These are phyloP conservation scores for Sciurus carolinensis DNA, from an alignment of 2,797 vertebrate genomes.

Conservation along the genomic window DNA sequence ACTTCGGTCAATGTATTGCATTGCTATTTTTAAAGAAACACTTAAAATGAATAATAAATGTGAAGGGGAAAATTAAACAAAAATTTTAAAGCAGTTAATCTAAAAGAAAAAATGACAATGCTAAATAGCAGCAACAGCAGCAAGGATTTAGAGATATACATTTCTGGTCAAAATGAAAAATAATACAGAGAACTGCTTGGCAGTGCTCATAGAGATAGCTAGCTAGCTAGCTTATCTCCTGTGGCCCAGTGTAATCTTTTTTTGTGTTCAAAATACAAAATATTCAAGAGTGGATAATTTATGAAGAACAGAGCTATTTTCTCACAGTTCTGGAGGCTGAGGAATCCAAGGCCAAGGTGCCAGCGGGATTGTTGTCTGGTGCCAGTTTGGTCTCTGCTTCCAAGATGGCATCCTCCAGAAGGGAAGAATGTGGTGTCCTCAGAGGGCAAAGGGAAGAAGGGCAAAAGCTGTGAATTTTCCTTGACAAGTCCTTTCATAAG, in stretches of 20 bases:
- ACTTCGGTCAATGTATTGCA: not conserved
- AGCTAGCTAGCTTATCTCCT: too few relatives aligned
- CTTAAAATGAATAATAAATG: not conserved
- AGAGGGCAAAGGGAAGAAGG: too few relatives aligned
- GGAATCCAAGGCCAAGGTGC: not conserved
- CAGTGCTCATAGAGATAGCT: not conserved
- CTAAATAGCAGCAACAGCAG: not conserved
- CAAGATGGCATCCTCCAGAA: not conserved
- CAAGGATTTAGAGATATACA: not conserved
- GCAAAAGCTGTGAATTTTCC: too few relatives aligned
- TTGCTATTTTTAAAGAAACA: not conserved
- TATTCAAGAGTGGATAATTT: not conserved
- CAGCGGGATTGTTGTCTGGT: too few relatives aligned
- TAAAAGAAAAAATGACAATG: not conserved
- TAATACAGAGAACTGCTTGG: not conserved
- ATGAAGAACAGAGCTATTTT: not conserved
- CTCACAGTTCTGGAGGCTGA: too few relatives aligned
- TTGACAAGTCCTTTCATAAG: too few relatives aligned
- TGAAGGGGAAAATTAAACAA: not conserved
- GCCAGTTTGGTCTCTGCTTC: not conserved
- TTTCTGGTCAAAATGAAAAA: not conserved
- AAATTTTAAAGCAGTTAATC: not conserved
- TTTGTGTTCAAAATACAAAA: not conserved
- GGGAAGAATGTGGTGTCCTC: too few relatives aligned
- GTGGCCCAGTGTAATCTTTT: not conserved